Percentiles rank a stretch among this genome's conserved stretches.
Evolutionary conservation across 2,113 vertebrate species (phyloP).

Genomic region (Calidris pygmaea): DNA sequence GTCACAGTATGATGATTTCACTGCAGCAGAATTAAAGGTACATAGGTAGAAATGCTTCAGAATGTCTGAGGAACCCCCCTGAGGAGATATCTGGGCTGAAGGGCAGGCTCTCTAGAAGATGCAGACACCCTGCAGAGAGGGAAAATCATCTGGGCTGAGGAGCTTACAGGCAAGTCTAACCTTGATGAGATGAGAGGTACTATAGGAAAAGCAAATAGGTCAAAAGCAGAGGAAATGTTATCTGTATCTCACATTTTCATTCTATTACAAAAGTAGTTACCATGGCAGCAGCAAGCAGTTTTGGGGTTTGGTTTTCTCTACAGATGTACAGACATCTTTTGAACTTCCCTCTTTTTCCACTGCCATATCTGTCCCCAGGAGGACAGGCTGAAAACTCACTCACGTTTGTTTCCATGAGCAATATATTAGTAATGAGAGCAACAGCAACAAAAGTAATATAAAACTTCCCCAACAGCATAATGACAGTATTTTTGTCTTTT

Average conservation of each 20-base stretch:
- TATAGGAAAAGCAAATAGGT: conserved; percentile 14
- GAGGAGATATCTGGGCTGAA: neutral
- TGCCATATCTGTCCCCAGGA: neutral
- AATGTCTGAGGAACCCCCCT: neutral
- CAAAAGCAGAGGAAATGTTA: conserved; percentile 6
- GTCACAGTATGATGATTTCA: neutral
- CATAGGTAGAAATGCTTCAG: neutral
- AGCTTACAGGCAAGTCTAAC: neutral
- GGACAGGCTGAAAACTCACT: neutral
- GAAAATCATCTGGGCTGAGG: neutral
- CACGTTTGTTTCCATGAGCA: neutral
- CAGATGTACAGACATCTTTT: neutral
- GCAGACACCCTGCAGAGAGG: neutral
- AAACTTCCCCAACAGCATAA: neutral
- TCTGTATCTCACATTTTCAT: neutral
- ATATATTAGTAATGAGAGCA: neutral
- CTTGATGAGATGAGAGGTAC: neutral
- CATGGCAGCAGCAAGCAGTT: neutral
- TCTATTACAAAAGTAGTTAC: conserved; percentile 9
- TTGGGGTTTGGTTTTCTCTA: neutral
- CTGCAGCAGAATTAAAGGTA: neutral
- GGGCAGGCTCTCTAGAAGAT: neutral
- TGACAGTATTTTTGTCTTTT: neutral
- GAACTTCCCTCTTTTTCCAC: neutral
- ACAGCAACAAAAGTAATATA: neutral